Evolutionary conservation across 2,888 invertebrate genomes (phyloP).

Genomic region (Physocephala rufipes): DNA sequence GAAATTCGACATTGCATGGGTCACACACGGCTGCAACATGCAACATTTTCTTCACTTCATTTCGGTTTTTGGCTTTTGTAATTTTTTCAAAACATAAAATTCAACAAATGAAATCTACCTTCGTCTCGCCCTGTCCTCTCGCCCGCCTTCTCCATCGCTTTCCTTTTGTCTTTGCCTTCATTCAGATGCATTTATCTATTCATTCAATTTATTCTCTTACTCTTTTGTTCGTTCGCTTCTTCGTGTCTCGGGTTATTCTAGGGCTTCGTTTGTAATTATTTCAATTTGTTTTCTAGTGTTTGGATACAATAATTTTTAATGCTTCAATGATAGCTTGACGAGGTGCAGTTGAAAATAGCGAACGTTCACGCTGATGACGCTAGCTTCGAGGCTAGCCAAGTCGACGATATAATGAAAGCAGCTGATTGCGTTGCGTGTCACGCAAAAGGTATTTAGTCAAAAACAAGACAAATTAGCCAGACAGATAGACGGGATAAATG

Average conservation of each 20-base stretch:
- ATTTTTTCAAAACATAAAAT: background rate
- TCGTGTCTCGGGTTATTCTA: background rate
- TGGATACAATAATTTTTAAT: conserved; percentile 42
- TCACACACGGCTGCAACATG: conserved; percentile 27
- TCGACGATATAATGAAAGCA: too few species aligned
- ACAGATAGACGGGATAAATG: too few species aligned
- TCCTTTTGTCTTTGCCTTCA: background rate
- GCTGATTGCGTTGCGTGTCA: background rate
- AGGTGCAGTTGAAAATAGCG: background rate
- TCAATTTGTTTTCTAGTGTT: conserved; percentile 47
- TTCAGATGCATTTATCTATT: background rate
- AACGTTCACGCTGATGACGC: background rate
- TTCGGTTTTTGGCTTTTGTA: conserved; percentile 11
- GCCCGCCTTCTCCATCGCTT: background rate
- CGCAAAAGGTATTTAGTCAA: background rate
- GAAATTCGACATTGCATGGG: conserved; percentile 34
- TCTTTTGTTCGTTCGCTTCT: background rate
- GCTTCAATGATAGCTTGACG: conserved; percentile 45
- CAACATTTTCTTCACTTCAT: background rate
- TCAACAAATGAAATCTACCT: background rate
- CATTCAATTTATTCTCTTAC: background rate
- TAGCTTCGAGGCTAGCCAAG: background rate
- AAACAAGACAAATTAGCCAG: background rate
- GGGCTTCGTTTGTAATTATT: conserved; percentile 42
- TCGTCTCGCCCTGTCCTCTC: background rate